Conservation (phyloP, 1,140 invertebrate genomes). For the Trichonephila inaurata region DNA sequence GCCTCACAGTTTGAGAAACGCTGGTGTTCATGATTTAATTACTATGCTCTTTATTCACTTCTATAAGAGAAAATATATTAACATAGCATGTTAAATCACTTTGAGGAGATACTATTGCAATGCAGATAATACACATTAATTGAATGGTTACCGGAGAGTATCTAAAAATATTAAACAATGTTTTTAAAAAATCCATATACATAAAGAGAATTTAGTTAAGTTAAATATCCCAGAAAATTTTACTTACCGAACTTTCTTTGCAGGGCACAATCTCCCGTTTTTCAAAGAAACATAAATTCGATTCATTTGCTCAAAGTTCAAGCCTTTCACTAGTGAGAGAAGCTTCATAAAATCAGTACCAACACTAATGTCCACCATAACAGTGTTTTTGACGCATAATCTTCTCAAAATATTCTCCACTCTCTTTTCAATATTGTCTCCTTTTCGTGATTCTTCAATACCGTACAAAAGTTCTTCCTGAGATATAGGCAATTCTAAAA, state of each 20-base stretch:
- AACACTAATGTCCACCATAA: background rate
- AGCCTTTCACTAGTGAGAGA: background rate
- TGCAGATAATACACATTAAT: too few relatives aligned
- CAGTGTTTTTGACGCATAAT: constrained; percentile 38
- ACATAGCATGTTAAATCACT: too few relatives aligned
- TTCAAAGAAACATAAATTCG: constrained; percentile 26
- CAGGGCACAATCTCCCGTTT: constrained; percentile 37
- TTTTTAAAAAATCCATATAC: too few relatives aligned
- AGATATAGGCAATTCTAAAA: background rate
- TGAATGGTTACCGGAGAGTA: too few relatives aligned
- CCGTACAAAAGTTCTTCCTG: constrained; percentile 34
- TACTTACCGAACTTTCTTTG: constrained; percentile 58
- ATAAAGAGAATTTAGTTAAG: too few relatives aligned
- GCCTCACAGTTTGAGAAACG: too few relatives aligned
- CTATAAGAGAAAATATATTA: too few relatives aligned
- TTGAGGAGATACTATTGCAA: too few relatives aligned
- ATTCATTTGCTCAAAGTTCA: background rate
- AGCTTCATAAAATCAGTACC: constrained; percentile 57
- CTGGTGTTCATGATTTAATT: too few relatives aligned
- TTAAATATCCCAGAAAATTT: background rate
- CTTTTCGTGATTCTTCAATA: constrained; percentile 3
- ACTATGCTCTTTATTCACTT: too few relatives aligned
- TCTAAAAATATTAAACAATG: too few relatives aligned
- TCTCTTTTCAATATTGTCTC: background rate
- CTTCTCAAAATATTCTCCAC: constrained; percentile 19